phyloP scores from a whole-genome alignment of 2,888 invertebrate genomes.

The Drosophila formosana region DNA sequence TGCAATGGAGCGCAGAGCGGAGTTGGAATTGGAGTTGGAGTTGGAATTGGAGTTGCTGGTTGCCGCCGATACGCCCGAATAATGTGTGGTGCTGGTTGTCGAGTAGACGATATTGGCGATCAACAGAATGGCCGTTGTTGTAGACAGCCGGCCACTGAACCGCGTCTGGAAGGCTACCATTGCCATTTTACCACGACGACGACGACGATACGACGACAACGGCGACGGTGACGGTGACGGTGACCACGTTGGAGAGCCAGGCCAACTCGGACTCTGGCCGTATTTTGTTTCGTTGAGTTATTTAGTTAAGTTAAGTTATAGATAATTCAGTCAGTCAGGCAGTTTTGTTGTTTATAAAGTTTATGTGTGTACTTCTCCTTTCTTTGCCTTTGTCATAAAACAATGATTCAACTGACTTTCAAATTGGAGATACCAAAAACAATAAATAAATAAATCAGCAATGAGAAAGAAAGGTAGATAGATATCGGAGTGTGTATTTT shows the following conservation, averaged over 20 bases:
- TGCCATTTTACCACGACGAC: slow-evolving; percentile 18
- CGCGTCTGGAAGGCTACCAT: slow-evolving; percentile 48
- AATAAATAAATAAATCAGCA: slow-evolving; percentile 11
- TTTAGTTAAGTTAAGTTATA: slow-evolving; percentile 16
- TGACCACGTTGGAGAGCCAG: slow-evolving; percentile 23
- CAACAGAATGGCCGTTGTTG: slow-evolving; percentile 43
- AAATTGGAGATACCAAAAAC: slow-evolving; percentile 15
- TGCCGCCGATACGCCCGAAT: slow-evolving; percentile 51
- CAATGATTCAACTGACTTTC: slow-evolving; percentile 13
- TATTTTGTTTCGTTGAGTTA: slow-evolving; percentile 16
- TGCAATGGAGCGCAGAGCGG: slow-evolving; percentile 73
- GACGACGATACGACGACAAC: neutral
- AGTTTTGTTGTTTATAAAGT: slow-evolving; percentile 5
- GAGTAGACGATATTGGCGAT: slow-evolving; percentile 34
- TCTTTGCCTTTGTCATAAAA: slow-evolving; percentile 1
- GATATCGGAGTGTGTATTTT: neutral
- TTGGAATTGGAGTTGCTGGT: slow-evolving; percentile 41
- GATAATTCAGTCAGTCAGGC: slow-evolving; percentile 20
- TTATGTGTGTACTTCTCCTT: neutral
- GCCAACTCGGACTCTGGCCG: slow-evolving; percentile 22
- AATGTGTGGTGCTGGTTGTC: slow-evolving; percentile 3
- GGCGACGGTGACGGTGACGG: neutral
- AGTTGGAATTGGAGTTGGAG: slow-evolving; percentile 31
- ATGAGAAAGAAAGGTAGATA: neutral
- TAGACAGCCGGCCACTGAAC: slow-evolving; percentile 42